Base-by-base conservation (phyloP, 2,797 vertebrate species). In the Crypturellus tataupa region DNA sequence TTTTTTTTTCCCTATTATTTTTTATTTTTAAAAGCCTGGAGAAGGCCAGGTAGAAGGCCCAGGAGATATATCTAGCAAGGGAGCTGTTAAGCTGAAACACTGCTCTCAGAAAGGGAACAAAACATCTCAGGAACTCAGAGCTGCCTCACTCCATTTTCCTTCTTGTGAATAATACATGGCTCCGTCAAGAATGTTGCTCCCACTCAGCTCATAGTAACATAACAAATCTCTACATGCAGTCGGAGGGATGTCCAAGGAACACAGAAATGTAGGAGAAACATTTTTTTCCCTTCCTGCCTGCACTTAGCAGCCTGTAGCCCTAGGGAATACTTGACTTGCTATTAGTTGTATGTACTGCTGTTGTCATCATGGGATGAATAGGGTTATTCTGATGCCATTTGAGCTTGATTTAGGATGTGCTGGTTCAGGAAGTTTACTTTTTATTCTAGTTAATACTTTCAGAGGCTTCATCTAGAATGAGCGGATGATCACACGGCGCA, bases 111-210 rank as follows among this genome's bases (percentile, higher is more conserved):
- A 84, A 89, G n/a, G 68, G 47, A 92, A 77, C 37, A 76, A 89
- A 96, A 59, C 33, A 80, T 56, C 55, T 55, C 40, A 47, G 87
- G 65, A 65, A 23, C 46, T 53, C 62, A 10, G 75, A 81, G 46
- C 40, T 71, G 60, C 27, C 47, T 85, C 24, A 0, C 33, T 31
- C n/a, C 75, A 62, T 59, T 88, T 71, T 37, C 81, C 44, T 87
- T 40, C 78, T 73, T 53, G 58, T 93, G 91, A 94, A 95, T 95
- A 94, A 96, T 95, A 62, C 92, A 94, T 94, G 40, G 29, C 64
- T 89, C 49, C 69, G 93, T 91, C 89, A 96, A 69, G 88, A 35
- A 79, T 56, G 62, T 75, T 91, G 85, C 33, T 92, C 19, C 62
- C 79, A 18, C 85, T 87, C 84, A 75, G 91, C 87, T 82, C 75